phyloP scores from a whole-genome alignment of 2,888 invertebrate species.

The Melipona bicolor region DNA sequence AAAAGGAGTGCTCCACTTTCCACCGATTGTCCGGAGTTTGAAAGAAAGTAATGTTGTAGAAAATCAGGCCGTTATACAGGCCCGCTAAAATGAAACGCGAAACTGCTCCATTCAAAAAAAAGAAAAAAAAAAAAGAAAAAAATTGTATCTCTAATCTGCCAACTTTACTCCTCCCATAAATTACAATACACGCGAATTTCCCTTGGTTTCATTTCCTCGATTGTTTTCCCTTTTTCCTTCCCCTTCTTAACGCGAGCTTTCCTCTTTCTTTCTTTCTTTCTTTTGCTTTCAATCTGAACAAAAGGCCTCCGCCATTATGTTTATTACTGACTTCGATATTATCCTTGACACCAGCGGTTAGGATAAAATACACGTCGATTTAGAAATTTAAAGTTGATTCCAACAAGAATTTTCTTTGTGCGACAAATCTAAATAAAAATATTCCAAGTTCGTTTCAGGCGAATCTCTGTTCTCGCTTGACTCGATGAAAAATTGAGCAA shows the following conservation, averaged over 20 bases:
- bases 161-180: constrained; percentile 3
- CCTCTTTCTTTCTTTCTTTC: no score
- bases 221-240: not conserved
- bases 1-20: constrained; percentile 56
- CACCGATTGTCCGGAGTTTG: constrained; percentile 56
- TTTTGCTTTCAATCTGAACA: not conserved
- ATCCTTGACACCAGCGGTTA: no score
- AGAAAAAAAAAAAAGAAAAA: not conserved
- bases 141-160: constrained; percentile 7
- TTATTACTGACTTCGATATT: no score
- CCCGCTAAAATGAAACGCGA: constrained; percentile 31
- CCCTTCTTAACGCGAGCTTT: not conserved
- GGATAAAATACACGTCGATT: no score
- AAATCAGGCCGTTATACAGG: constrained; percentile 55
- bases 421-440: no score
- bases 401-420: no score
- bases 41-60: constrained; percentile 61
- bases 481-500: no score
- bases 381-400: no score
- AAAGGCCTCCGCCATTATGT: not conserved
- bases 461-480: no score
- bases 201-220: not conserved
- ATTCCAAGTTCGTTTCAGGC: no score
- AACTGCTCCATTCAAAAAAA: constrained; percentile 6
- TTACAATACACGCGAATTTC: not conserved